Evolutionary conservation across 2,888 invertebrate species (phyloP), one percentile per base, ranked within the genome.

Genomic region (Rhabditophanes sp.): DNA sequence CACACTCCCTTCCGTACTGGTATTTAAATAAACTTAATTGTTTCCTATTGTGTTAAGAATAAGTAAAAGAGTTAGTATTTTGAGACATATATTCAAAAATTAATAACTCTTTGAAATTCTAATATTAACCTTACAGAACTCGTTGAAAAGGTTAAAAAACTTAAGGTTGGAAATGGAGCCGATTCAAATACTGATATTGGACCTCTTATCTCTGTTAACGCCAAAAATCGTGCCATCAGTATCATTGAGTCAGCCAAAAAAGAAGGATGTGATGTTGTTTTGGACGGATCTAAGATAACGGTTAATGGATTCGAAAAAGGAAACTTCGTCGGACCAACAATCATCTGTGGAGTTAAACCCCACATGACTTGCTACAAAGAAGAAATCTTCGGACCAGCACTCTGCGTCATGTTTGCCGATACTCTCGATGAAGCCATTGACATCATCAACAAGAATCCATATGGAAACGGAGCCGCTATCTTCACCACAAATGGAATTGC

Each of bases 381-480:
- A 67, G 93, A 93, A 72, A 90, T 93, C 48, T 93, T 93, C 65
- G 93, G 93, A 0, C 93, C 93, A 0, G 93, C 90, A 2, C 72
- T 93, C 24, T 72, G 81, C 2, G 78, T 83, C 35, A 71, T 90
- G 39, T 77, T 76, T 43, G 83, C 77, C 0, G 78, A 85, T 51
- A 84, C 81, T 0, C 65, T 93, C 25, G 85, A 93, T 54, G 81
- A 88, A 19, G 93, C 90, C 15, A 82, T 90, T 33, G 68, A 78
- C 35, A 70, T 88, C 42, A 80, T 93, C 44, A 93, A 93, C 66
- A 67, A 74, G 0, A 93, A 85, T 67, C 82, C 80, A 1, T 93
- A 93, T 22, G 93, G 93, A 25, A 93, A 93, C 58, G 90, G 93
- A 31, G 88, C 90, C 0, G 90, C 90, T 1, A 79, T 93, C 36